Conservation (phyloP, 2,888 invertebrate species). For the Chrysolina oricalcia region DNA sequence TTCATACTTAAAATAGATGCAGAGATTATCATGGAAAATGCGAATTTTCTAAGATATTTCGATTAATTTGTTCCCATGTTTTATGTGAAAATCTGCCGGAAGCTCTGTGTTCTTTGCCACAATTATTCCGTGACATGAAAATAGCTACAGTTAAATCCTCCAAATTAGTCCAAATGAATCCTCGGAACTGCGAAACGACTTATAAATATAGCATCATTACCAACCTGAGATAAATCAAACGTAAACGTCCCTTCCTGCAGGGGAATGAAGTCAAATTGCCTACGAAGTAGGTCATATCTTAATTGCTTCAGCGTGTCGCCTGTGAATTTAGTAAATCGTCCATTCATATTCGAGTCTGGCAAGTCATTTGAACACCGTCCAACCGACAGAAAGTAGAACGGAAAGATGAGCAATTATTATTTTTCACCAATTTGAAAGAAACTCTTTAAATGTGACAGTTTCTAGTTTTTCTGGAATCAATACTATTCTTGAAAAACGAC, state of each 20-base stretch:
- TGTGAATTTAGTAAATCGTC: slow-evolving; percentile 11
- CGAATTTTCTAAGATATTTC: no score
- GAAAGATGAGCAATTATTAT: background rate
- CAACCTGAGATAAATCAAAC: background rate
- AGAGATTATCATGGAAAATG: no score
- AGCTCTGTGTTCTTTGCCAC: background rate
- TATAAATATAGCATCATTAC: slow-evolving; percentile 5
- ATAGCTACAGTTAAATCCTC: background rate
- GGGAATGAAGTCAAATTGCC: slow-evolving; percentile 16
- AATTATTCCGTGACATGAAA: background rate
- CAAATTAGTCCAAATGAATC: background rate
- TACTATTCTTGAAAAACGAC: no score
- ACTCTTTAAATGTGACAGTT: background rate
- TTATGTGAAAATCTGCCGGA: no score
- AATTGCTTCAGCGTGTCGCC: slow-evolving; percentile 3
- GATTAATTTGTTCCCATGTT: no score
- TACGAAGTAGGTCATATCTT: slow-evolving; percentile 11
- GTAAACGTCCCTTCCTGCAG: background rate
- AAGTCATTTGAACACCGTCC: background rate
- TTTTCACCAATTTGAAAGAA: no score
- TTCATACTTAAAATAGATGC: no score
- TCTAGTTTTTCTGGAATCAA: no score
- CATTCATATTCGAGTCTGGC: slow-evolving; percentile 18
- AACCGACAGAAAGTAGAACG: background rate
- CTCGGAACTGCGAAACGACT: background rate